Evolutionary conservation across 1,140 invertebrate genomes (phyloP), one percentile per base, ranked within the genome.

Genomic region (Drosophila sp.): DNA sequence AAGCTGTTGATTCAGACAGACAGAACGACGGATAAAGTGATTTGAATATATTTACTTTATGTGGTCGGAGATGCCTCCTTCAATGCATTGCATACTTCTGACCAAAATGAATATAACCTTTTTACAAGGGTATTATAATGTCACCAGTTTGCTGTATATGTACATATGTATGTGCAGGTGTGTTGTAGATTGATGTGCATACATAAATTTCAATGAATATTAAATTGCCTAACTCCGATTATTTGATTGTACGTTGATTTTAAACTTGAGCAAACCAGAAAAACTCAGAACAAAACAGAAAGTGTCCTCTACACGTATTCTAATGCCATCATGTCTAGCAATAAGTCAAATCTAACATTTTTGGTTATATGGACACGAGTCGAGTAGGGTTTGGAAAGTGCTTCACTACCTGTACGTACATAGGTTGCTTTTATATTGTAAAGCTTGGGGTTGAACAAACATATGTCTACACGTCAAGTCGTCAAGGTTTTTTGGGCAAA

Each of bases 391-490:
- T 38, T n/a, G 10, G 2, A 38, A 10, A 38, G 10, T 10, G 35
- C 10, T 10, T 38, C 35, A 38, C 1, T 25, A 47, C 3, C 7
- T 25, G 4, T 25, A 7, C 23, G 10, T 38, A 11, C 35, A 38
- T 38, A 38, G 7, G 44, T 50, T 3, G 17, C 6, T 47, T 47
- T 47, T 47, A 23, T 17, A 44, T 44, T 17, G 44, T 25, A 23
- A 50, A 50, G 44, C 44, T 50, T 27, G 44, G 44, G 44, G 7
- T 27, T 50, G 7, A 50, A 50, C 23, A 10, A 38, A 50, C 25
- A 50, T 50, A 25, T 50, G 44, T 50, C 44, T 50, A 50, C 44
- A 50, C 44, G 44, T 50, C 44, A 50, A 50, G 44, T 50, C 44
- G 44, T 50, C 44, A 50, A 27, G 44, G 44, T 50, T 50, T 50